Percentiles rank a stretch among this genome's conserved stretches.
Evolutionary conservation across 2,113 vertebrate genomes (phyloP).

Genomic region (Archocentrus centrarchus): DNA sequence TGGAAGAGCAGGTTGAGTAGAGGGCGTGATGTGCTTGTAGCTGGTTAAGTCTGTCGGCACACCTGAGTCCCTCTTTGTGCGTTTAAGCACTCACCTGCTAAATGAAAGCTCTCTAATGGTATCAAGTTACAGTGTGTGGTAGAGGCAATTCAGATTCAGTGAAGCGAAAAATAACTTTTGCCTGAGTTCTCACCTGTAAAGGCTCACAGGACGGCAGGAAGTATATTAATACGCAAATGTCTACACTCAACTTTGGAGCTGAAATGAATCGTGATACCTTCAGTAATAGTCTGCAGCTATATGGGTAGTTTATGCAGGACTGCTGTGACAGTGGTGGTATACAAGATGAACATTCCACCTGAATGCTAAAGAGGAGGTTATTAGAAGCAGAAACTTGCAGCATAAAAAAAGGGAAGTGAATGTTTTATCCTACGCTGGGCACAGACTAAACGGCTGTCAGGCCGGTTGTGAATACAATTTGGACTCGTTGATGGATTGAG

Average conservation of each 20-base stretch:
- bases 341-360: constrained; percentile 26
- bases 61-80: constrained; percentile 26
- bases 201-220: constrained; percentile 7
- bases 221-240: constrained; percentile 36
- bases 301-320: constrained; percentile 21
- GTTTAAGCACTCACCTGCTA: constrained; percentile 33
- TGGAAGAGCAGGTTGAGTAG: neutral
- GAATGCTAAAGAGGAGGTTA: constrained; percentile 32
- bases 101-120: constrained; percentile 36
- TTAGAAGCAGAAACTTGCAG: constrained; percentile 12
- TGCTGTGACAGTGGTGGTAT: constrained; percentile 20
- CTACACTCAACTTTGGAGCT: constrained; percentile 7
- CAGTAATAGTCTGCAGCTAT: constrained; percentile 16
- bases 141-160: constrained; percentile 37
- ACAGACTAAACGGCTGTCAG: neutral
- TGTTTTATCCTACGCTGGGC: neutral
- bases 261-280: constrained; percentile 32
- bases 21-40: constrained; percentile 9
- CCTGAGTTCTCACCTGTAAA: constrained; percentile 41
- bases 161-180: constrained; percentile 56
- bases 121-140: constrained; percentile 43
- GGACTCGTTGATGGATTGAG: neutral
- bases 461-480: neutral
- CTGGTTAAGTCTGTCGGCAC: constrained; percentile 5
- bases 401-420: neutral